These are phyloP conservation scores for Eupithecia centaureata DNA, from an alignment of 2,888 invertebrate species.

Conservation along the genomic window DNA sequence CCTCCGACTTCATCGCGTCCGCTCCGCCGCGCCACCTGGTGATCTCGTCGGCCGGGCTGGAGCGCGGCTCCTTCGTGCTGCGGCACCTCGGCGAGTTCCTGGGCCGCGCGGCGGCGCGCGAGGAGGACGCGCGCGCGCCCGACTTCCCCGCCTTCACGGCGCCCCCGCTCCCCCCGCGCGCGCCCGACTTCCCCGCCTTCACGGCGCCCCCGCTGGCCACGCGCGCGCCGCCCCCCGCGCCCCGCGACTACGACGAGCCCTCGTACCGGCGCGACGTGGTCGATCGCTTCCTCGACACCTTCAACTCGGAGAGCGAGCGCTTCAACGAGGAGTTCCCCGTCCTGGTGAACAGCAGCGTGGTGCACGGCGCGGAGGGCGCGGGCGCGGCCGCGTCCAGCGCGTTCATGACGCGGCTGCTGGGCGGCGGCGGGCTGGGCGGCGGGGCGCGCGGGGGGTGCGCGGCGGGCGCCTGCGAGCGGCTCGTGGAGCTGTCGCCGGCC, in stretches of 20 bases:
- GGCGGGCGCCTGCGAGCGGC: background rate
- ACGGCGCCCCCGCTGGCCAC: background rate
- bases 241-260: slow-evolving; percentile 62
- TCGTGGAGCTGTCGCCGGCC: slow-evolving; percentile 70
- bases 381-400: slow-evolving; percentile 65
- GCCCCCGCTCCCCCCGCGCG: background rate
- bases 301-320: slow-evolving; percentile 69
- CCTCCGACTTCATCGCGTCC: slow-evolving; percentile 20
- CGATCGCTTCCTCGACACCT: slow-evolving; percentile 69
- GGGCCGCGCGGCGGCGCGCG: slow-evolving; percentile 58
- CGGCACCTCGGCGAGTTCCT: slow-evolving; percentile 56
- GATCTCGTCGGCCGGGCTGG: background rate
- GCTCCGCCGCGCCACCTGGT: background rate
- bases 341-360: slow-evolving; percentile 69
- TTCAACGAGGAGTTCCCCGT: slow-evolving; percentile 72
- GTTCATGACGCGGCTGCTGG: slow-evolving; percentile 55
- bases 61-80: slow-evolving; percentile 4
- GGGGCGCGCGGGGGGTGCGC: background rate
- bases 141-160: slow-evolving; percentile 13
- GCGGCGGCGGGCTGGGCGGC: background rate
- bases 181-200: slow-evolving; percentile 12
- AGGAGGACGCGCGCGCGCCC: slow-evolving; percentile 52
- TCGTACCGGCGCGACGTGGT: slow-evolving; percentile 66
- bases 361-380: slow-evolving; percentile 54
- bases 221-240: background rate